Conservation (phyloP, 2,113 vertebrate species). For the Melanotaenia duboulayi region DNA sequence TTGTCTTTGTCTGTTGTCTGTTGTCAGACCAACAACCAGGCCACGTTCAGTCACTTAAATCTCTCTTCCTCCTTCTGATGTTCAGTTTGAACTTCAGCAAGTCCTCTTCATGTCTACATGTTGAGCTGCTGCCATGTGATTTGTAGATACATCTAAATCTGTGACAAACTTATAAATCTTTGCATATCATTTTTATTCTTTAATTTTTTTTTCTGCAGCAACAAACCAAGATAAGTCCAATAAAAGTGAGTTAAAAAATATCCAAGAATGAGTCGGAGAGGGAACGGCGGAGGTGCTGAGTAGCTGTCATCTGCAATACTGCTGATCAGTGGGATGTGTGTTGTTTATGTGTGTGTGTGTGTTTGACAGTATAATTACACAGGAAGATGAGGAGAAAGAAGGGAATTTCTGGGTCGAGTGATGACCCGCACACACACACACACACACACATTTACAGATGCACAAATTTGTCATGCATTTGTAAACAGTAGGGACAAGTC, state of each 20-base stretch:
- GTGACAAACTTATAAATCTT: no score
- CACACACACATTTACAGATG: neutral
- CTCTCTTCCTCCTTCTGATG: no score
- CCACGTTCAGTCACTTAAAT: no score
- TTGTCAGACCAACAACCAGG: no score
- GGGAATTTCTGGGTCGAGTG: slow-evolving; percentile 55
- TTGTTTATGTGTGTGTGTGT: slow-evolving; percentile 10
- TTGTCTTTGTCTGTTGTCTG: no score
- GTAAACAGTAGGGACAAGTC: slow-evolving; percentile 52
- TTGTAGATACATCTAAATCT: no score
- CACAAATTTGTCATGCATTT: slow-evolving; percentile 38
- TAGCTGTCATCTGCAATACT: slow-evolving; percentile 48
- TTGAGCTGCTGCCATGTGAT: no score
- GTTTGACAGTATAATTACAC: slow-evolving; percentile 31
- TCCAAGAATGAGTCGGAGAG: neutral
- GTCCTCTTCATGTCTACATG: no score
- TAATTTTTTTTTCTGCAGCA: neutral
- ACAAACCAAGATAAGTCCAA: neutral
- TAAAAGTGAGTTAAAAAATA: neutral
- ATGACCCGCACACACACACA: slow-evolving; percentile 28
- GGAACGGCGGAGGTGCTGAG: slow-evolving; percentile 27
- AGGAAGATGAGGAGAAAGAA: slow-evolving; percentile 35
- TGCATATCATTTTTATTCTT: neutral
- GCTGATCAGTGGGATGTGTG: slow-evolving; percentile 32
- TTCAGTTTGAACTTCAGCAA: no score